Evolutionary conservation across 1,140 invertebrate genomes (phyloP).

Genomic region (Drosophila paulistorum): DNA sequence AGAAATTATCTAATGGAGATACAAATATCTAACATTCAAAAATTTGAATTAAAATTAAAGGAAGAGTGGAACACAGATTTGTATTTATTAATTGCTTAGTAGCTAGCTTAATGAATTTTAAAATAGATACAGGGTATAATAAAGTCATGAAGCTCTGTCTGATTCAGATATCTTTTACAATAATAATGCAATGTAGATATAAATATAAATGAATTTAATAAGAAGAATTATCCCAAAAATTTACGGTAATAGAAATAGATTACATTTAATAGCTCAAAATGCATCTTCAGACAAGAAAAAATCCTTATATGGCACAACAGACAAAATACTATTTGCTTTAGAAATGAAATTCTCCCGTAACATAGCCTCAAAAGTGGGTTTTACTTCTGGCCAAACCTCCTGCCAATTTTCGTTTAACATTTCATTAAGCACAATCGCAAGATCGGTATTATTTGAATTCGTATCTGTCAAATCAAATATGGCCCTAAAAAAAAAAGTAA

Average conservation of each 20-base stretch:
- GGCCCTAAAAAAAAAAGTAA: background rate
- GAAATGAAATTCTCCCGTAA: background rate
- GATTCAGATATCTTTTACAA: background rate
- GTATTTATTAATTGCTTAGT: too few relatives aligned
- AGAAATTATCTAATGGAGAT: too few relatives aligned
- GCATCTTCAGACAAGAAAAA: background rate
- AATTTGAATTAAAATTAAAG: too few relatives aligned
- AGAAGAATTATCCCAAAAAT: background rate
- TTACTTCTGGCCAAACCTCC: constrained; percentile 61
- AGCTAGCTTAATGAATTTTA: too few relatives aligned
- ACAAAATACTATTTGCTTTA: background rate
- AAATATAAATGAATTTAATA: too few relatives aligned
- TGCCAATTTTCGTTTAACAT: constrained; percentile 83
- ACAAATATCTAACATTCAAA: too few relatives aligned
- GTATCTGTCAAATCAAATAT: background rate
- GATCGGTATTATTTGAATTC: constrained; percentile 61
- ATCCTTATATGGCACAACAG: background rate
- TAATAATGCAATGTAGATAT: background rate
- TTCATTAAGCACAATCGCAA: constrained; percentile 67
- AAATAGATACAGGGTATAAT: too few relatives aligned
- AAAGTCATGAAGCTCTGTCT: too few relatives aligned
- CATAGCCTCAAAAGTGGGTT: background rate
- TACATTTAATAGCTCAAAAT: background rate
- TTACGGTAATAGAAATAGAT: too few relatives aligned
- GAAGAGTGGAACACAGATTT: too few relatives aligned